Conservation (phyloP, 2,888 invertebrate genomes). For the Lapara coniferarum region DNA sequence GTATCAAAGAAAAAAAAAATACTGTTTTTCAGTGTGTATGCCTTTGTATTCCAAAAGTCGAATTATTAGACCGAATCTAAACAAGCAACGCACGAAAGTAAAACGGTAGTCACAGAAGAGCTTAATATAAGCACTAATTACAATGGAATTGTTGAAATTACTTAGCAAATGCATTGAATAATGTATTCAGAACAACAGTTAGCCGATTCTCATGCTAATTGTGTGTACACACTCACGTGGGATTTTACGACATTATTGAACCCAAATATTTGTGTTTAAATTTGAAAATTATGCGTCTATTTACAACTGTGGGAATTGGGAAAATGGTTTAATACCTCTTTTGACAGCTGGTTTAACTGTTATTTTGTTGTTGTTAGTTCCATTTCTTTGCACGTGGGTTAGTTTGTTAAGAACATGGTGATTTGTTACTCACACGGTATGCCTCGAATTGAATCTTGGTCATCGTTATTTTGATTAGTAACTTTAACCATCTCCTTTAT, state of each 20-base stretch:
- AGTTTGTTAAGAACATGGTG: constrained; percentile 13
- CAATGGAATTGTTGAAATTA: constrained; percentile 38
- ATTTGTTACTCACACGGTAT: constrained; percentile 4
- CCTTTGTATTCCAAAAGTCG: background rate
- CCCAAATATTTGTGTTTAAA: constrained; percentile 44
- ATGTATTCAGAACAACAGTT: constrained; percentile 66
- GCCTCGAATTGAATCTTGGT: constrained; percentile 7
- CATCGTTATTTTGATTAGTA: constrained; percentile 23
- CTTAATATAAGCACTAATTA: constrained; percentile 12
- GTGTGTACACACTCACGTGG: constrained; percentile 35
- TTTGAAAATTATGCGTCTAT: constrained; percentile 42
- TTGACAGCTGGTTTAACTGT: constrained; percentile 38
- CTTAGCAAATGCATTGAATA: constrained; percentile 49
- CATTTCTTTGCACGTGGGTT: constrained; percentile 25
- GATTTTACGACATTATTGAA: constrained; percentile 38
- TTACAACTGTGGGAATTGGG: constrained; percentile 33
- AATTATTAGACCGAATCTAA: constrained; percentile 10
- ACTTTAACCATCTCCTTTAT: constrained; percentile 10
- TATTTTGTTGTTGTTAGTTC: constrained; percentile 31
- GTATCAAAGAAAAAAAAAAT: background rate
- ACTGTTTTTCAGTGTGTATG: background rate
- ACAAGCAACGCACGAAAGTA: background rate
- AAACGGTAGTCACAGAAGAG: background rate
- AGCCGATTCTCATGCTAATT: constrained; percentile 64
- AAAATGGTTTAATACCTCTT: constrained; percentile 33